Conservation (phyloP, 1,140 invertebrate species). For the Atopsyche davidsoni region DNA sequence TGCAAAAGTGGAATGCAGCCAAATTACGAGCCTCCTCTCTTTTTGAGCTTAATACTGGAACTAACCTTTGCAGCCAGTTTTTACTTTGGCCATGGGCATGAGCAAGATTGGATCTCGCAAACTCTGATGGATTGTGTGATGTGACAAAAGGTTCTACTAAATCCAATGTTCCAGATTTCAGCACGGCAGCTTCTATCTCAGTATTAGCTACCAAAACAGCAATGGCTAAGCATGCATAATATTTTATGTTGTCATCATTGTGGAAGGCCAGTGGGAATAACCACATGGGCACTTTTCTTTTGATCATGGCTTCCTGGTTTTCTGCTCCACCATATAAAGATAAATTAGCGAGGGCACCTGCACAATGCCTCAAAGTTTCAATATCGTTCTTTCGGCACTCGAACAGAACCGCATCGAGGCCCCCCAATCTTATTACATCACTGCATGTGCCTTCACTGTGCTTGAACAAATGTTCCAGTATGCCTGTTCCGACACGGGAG, state of each 20-base stretch:
- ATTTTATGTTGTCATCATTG: constrained; percentile 93
- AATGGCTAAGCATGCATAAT: constrained; percentile 97
- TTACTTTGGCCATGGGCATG: constrained; percentile 95
- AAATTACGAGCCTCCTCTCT: constrained; percentile 92
- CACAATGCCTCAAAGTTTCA: constrained; percentile 89
- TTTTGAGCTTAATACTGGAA: constrained; percentile 93
- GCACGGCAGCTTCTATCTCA: constrained; percentile 93
- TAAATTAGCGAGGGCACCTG: constrained; percentile 91
- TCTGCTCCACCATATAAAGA: constrained; percentile 94
- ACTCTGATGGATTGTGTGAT: constrained; percentile 88
- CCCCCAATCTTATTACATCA: constrained; percentile 79
- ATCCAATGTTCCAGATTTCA: constrained; percentile 90
- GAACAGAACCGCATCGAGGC: constrained; percentile 84
- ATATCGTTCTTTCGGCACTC: constrained; percentile 92
- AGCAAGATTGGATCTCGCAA: constrained; percentile 85
- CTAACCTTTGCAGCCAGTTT: constrained; percentile 88
- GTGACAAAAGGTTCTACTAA: constrained; percentile 96
- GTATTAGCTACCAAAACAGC: constrained; percentile 95
- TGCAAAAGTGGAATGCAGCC: constrained; percentile 98
- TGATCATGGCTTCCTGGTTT: constrained; percentile 97
- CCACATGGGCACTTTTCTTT: constrained; percentile 94
- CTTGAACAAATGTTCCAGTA: constrained; percentile 96
- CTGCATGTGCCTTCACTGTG: constrained; percentile 94
- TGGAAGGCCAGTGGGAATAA: constrained; percentile 96
- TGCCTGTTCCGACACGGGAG: constrained; percentile 86